phyloP scores from a whole-genome alignment of 2,888 invertebrate genomes.

The Tineola bisselliella region DNA sequence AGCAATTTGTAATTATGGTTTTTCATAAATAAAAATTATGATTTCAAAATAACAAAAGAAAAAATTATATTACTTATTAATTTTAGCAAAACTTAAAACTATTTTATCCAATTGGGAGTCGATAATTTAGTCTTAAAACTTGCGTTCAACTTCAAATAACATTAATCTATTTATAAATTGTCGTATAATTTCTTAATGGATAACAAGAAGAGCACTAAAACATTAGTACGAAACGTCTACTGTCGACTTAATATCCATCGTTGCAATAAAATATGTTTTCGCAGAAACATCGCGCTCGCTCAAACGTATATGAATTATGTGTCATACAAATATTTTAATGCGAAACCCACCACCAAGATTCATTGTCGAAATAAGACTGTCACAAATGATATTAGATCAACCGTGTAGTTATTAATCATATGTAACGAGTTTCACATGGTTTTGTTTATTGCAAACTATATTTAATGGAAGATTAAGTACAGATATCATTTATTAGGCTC shows the following conservation, averaged over 20 bases:
- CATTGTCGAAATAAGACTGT: slow-evolving; percentile 23
- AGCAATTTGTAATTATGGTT: not conserved
- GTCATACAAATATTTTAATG: slow-evolving; percentile 53
- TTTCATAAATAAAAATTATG: not conserved
- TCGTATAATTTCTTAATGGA: slow-evolving; percentile 8
- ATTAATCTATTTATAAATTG: slow-evolving; percentile 1
- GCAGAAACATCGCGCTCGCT: slow-evolving; percentile 10
- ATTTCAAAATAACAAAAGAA: not conserved
- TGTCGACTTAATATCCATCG: slow-evolving; percentile 4
- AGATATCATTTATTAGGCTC: not conserved
- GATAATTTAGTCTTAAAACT: not conserved
- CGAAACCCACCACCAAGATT: slow-evolving; percentile 34
- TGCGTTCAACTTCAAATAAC: not conserved
- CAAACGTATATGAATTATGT: slow-evolving; percentile 34
- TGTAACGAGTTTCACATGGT: slow-evolving; percentile 31
- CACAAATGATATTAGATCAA: slow-evolving; percentile 17
- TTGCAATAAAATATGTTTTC: slow-evolving; percentile 10
- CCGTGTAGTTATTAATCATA: slow-evolving; percentile 27
- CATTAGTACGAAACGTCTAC: not conserved
- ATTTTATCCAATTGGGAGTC: too few species aligned
- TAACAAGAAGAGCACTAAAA: slow-evolving; percentile 6
- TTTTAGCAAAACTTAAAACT: too few species aligned
- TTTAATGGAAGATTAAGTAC: not conserved
- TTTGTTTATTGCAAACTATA: not conserved
- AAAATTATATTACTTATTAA: too few species aligned